Evolutionary conservation across 2,888 invertebrate genomes (phyloP).

Genomic region (Caenorhabditis auriculariae): DNA sequence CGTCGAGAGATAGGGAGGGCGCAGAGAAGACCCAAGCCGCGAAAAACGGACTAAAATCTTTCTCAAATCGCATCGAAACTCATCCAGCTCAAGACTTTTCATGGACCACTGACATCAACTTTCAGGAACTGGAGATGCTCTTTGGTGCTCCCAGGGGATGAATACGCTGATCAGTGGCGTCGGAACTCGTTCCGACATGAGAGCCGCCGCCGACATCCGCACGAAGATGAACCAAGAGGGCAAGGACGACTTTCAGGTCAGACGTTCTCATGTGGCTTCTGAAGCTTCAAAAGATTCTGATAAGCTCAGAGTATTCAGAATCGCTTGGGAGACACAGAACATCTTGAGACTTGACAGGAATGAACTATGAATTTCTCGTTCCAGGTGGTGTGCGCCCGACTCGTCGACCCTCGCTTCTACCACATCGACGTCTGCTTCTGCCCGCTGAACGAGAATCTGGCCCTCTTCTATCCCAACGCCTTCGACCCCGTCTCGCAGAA

Average conservation of each 20-base stretch:
- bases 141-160: slow-evolving; percentile 44
- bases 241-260: slow-evolving; percentile 12
- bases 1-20: neutral
- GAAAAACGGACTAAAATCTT: neutral
- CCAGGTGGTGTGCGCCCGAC: slow-evolving; percentile 10
- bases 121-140: slow-evolving; percentile 56
- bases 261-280: too few relatives aligned
- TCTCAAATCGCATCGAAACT: too few relatives aligned
- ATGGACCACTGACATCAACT: neutral
- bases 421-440: slow-evolving; percentile 62
- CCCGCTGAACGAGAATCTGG: slow-evolving; percentile 53
- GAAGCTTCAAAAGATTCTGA: neutral
- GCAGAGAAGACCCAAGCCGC: neutral
- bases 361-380: too few relatives aligned
- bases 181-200: slow-evolving; percentile 53
- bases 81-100: too few relatives aligned
- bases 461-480: slow-evolving; percentile 52
- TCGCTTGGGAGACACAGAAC: neutral
- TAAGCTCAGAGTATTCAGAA: neutral
- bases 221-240: slow-evolving; percentile 22
- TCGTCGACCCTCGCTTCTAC: slow-evolving; percentile 51
- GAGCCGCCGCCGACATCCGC: slow-evolving; percentile 39
- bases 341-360: too few relatives aligned
- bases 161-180: slow-evolving; percentile 52
- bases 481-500: slow-evolving; percentile 52